Conservation (phyloP, 2,113 vertebrate genomes). For the Eulemur macaco region DNA sequence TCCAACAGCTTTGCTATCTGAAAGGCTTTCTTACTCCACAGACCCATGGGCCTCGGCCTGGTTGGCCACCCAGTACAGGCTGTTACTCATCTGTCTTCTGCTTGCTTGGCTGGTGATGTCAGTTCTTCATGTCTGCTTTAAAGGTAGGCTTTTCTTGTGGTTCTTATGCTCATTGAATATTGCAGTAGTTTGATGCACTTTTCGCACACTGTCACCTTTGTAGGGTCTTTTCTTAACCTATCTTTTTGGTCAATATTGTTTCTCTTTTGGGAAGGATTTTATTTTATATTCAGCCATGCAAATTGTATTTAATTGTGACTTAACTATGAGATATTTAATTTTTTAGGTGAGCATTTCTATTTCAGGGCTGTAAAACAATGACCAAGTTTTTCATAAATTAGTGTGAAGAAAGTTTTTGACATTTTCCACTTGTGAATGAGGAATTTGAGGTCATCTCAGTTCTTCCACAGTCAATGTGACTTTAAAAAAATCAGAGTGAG, state of each 20-base stretch:
- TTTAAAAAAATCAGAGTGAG: conserved; percentile 24
- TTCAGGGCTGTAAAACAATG: conserved; percentile 50
- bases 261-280: conserved; percentile 47
- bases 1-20: neutral
- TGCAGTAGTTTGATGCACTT: conserved; percentile 42
- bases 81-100: conserved; percentile 65
- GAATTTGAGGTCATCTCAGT: conserved; percentile 61
- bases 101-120: conserved; percentile 59
- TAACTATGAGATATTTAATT: conserved; percentile 55
- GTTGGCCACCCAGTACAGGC: conserved; percentile 21
- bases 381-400: conserved; percentile 33
- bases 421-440: conserved; percentile 47
- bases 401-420: conserved; percentile 46
- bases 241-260: conserved; percentile 26
- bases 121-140: conserved; percentile 57
- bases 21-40: conserved; percentile 43
- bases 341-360: conserved; percentile 56
- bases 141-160: conserved; percentile 55
- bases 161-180: conserved; percentile 50
- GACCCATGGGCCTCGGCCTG: conserved; percentile 13
- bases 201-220: conserved; percentile 3
- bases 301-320: conserved; percentile 41
- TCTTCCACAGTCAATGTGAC: conserved; percentile 50
- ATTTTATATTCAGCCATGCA: conserved; percentile 38
- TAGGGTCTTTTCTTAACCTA: conserved; percentile 11